These are phyloP conservation scores for Oegoconia quadripuncta DNA, from an alignment of 2,888 invertebrate genomes.

Conservation along the genomic window DNA sequence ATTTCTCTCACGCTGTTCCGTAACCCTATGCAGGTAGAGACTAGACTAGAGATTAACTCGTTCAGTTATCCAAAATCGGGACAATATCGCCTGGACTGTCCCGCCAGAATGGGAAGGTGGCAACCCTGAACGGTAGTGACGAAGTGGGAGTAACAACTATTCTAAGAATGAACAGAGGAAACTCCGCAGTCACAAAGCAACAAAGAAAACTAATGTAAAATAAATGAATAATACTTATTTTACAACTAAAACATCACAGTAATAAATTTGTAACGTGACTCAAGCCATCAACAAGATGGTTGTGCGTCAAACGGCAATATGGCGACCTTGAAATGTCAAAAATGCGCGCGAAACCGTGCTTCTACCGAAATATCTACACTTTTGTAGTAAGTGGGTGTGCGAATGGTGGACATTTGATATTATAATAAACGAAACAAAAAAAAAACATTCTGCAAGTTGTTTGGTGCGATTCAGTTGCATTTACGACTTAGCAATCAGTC, in stretches of 20 bases:
- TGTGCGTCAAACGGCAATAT: slow-evolving; percentile 46
- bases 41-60: too few species aligned
- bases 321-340: slow-evolving; percentile 49
- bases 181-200: not conserved
- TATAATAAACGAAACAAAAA: slow-evolving; percentile 18
- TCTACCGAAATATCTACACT: slow-evolving; percentile 4
- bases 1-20: too few species aligned
- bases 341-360: slow-evolving; percentile 28
- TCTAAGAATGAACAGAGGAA: not conserved
- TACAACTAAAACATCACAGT: not conserved
- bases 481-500: too few species aligned
- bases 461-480: too few species aligned
- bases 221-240: not conserved
- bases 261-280: slow-evolving; percentile 1
- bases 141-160: too few species aligned
- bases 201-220: not conserved
- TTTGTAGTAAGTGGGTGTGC: slow-evolving; percentile 3
- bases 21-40: too few species aligned
- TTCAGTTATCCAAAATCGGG: too few species aligned
- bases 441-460: slow-evolving; percentile 6
- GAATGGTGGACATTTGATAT: slow-evolving; percentile 16
- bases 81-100: too few species aligned
- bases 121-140: too few species aligned
- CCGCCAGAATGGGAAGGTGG: too few species aligned
- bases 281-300: slow-evolving; percentile 3